These are phyloP conservation scores for Tetrao urogallus DNA, from an alignment of 2,113 vertebrate genomes.

Conservation along the genomic window DNA sequence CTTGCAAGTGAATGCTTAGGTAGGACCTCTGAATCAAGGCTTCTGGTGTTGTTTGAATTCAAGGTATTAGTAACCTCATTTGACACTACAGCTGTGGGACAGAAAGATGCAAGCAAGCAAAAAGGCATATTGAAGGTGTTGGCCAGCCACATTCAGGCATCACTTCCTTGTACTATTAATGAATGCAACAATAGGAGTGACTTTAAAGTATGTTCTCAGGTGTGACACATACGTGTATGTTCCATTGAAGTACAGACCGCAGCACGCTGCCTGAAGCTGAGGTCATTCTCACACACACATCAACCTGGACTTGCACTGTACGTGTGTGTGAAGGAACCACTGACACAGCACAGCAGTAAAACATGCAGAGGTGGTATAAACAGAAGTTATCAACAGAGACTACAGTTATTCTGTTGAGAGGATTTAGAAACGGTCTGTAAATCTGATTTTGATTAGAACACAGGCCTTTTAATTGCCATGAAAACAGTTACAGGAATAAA, in stretches of 20 bases:
- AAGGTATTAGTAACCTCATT: background rate
- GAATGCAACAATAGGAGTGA: background rate
- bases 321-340: fast-evolving
- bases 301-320: fast-evolving
- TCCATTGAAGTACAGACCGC: background rate
- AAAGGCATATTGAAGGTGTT: background rate
- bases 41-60: background rate
- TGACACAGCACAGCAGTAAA: background rate
- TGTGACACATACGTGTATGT: background rate
- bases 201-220: background rate
- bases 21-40: background rate
- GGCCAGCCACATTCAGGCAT: background rate
- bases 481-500: background rate
- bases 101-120: background rate
- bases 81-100: background rate
- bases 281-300: background rate
- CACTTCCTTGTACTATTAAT: background rate
- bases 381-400: background rate
- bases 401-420: background rate
- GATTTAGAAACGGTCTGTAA: background rate
- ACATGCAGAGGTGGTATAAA: background rate
- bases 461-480: background rate
- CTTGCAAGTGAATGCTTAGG: background rate
- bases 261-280: background rate
- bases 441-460: background rate